Percentiles rank a stretch among this genome's conserved stretches.
Evolutionary conservation across 37 sponge, comb jelly and placozoan genomes (phyloP).

Genomic region (Oscarella lobularis): DNA sequence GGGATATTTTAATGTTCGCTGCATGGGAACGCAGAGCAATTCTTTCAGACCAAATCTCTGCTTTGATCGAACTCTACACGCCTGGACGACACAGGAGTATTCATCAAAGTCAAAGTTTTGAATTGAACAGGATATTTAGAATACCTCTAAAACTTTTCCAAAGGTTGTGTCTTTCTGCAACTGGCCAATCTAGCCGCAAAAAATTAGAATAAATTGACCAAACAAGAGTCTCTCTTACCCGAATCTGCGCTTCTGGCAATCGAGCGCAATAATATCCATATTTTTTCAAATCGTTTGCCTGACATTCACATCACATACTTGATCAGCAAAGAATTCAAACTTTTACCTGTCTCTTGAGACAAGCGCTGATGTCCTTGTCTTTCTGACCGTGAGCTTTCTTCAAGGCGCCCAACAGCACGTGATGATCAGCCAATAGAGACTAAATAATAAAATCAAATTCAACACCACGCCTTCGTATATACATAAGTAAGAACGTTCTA

Average conservation of each 20-base stretch:
- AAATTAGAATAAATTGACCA: not conserved
- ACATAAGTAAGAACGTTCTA: too few relatives aligned
- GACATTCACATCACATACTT: too few relatives aligned
- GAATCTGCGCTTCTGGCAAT: not conserved
- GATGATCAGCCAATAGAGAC: too few relatives aligned
- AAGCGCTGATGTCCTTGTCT: too few relatives aligned
- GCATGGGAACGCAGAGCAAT: constrained; percentile 73
- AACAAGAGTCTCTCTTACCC: constrained; percentile 1
- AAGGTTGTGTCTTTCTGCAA: not conserved
- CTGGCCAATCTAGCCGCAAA: not conserved
- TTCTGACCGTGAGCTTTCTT: too few relatives aligned
- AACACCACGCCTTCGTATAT: too few relatives aligned
- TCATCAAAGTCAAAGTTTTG: constrained; percentile 1
- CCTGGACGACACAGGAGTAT: constrained; percentile 8
- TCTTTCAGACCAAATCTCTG: constrained; percentile 67
- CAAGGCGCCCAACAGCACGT: too few relatives aligned
- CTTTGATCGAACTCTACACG: constrained; percentile 14
- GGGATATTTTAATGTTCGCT: constrained; percentile 71
- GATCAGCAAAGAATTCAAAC: too few relatives aligned
- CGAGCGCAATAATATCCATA: not conserved
- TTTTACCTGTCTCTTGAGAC: too few relatives aligned
- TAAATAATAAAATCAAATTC: too few relatives aligned
- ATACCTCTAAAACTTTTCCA: not conserved
- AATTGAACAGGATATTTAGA: too few relatives aligned
- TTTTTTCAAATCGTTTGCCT: not conserved